Evolutionary conservation across 1,140 invertebrate species (phyloP).

Genomic region (Drosophila melanogaster): DNA sequence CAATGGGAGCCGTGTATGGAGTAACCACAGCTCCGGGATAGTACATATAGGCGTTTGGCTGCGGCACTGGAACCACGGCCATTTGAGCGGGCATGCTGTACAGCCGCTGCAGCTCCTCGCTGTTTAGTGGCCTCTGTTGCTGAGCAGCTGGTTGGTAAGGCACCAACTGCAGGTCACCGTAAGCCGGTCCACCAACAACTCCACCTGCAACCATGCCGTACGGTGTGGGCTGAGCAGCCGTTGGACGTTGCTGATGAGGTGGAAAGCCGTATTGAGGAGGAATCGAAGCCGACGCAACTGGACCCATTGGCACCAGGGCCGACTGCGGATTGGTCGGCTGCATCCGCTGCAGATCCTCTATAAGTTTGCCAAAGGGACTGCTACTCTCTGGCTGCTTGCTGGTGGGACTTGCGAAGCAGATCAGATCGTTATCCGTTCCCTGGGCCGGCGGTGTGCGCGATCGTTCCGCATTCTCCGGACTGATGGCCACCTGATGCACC

Average conservation of each 20-base stretch:
- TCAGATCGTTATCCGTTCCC: constrained; percentile 87
- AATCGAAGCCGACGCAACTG: constrained; percentile 56
- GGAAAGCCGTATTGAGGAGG: constrained; percentile 30
- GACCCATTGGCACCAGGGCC: constrained; percentile 72
- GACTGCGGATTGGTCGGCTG: constrained; percentile 67
- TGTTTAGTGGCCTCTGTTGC: constrained; percentile 70
- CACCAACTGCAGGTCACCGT: constrained; percentile 68
- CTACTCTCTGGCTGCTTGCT: constrained; percentile 85
- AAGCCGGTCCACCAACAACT: constrained; percentile 6
- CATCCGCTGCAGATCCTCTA: constrained; percentile 86
- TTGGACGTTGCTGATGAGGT: constrained; percentile 11
- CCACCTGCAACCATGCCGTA: constrained; percentile 43
- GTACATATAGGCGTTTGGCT: constrained; percentile 53
- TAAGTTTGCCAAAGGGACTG: constrained; percentile 85
- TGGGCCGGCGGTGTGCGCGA: constrained; percentile 85
- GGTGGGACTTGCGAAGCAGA: constrained; percentile 88
- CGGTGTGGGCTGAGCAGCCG: constrained; percentile 20
- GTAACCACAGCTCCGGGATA: constrained; percentile 46
- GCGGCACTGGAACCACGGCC: constrained; percentile 58
- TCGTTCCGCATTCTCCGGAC: constrained; percentile 41
- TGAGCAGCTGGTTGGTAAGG: constrained; percentile 62
- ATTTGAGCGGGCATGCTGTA: constrained; percentile 77
- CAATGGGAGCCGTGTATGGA: constrained; percentile 60
- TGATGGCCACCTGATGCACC: constrained; percentile 48
- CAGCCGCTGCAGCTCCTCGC: constrained; percentile 74